Evolutionary conservation across 2,113 vertebrate species (phyloP).

Genomic region (Herpailurus yagouaroundi): DNA sequence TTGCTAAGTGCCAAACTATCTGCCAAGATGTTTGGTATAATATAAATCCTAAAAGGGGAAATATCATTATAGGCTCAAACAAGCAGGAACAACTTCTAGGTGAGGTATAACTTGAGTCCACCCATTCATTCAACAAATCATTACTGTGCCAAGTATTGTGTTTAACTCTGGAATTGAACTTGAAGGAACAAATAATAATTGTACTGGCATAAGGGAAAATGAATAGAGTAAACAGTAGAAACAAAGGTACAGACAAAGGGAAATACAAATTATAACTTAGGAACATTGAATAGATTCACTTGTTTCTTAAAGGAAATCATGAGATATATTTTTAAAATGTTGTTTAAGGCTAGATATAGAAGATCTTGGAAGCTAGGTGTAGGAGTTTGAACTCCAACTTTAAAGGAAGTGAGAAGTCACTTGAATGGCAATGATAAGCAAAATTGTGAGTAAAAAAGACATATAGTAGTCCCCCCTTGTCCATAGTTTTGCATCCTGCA

Average conservation of each 20-base stretch:
- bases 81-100: background rate
- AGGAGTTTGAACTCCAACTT: background rate
- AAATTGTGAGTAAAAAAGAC: constrained; percentile 22
- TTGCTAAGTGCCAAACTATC: background rate
- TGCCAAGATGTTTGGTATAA: background rate
- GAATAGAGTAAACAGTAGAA: background rate
- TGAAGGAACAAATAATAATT: background rate
- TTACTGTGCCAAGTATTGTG: background rate
- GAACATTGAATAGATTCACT: background rate
- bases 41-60: background rate
- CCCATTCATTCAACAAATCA: background rate
- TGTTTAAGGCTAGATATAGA: background rate
- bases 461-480: background rate
- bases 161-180: background rate
- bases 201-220: background rate
- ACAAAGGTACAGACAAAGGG: background rate
- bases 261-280: background rate
- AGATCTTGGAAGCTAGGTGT: background rate
- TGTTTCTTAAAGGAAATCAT: constrained; percentile 5
- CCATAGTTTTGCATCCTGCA: background rate
- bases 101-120: background rate
- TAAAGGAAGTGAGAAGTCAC: constrained; percentile 2
- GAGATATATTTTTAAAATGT: constrained; percentile 3
- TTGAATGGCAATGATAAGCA: background rate
- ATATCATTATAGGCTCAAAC: background rate